Conservation (phyloP, 2,113 vertebrate genomes). For the Hydrolagus affinis region DNA sequence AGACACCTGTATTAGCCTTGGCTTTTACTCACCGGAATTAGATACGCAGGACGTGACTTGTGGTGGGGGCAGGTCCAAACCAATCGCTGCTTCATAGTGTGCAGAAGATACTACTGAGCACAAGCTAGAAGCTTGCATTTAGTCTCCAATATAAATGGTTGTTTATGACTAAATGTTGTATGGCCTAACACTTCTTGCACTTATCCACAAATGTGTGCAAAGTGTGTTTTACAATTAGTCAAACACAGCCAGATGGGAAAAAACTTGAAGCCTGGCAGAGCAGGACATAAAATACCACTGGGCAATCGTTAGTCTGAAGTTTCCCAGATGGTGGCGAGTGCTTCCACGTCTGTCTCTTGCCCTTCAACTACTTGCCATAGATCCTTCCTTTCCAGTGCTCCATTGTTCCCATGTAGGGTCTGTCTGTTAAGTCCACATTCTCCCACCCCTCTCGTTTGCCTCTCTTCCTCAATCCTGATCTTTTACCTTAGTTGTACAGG, state of each 20-base stretch:
- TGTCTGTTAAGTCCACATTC: not conserved
- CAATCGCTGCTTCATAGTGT: no score
- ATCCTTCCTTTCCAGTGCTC: not conserved
- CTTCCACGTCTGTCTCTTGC: not conserved
- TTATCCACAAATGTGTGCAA: not conserved
- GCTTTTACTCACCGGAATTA: no score
- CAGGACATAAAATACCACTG: not conserved
- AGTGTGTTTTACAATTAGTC: not conserved
- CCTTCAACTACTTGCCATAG: not conserved
- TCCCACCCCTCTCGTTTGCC: not conserved
- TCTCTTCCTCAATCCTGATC: no score
- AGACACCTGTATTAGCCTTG: no score
- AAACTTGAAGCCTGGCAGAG: not conserved
- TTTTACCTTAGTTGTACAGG: no score
- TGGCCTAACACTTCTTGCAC: not conserved
- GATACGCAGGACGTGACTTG: no score
- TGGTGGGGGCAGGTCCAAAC: no score
- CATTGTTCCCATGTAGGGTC: no score
- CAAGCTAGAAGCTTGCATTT: not conserved
- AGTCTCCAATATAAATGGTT: not conserved
- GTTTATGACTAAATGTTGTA: not conserved
- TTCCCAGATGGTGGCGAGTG: not conserved
- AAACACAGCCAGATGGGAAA: not conserved
- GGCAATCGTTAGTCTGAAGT: not conserved
- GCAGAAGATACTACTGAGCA: no score